A percentile compares a stretch with the other conserved stretches of the same genome.
phyloP scores from a whole-genome alignment of 2,797 vertebrate species.

The Malurus splendens region DNA sequence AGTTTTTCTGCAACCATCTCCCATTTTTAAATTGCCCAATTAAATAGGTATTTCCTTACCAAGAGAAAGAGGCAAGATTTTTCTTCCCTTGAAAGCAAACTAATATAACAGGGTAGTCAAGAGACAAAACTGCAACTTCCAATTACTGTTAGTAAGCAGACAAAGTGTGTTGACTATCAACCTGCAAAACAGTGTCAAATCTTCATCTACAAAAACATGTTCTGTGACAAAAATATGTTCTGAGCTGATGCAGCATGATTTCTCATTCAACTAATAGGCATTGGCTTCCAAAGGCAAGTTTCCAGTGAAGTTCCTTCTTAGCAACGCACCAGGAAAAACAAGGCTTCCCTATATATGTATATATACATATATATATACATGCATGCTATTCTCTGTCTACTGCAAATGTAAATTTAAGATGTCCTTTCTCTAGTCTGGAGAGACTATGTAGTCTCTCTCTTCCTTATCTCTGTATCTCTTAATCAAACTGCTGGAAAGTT shows the following conservation, averaged over 20 bases:
- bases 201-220: neutral
- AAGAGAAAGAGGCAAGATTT: neutral
- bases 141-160: neutral
- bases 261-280: neutral
- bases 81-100: neutral
- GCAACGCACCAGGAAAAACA: rapidly evolving
- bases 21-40: neutral
- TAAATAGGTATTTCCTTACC: neutral
- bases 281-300: neutral
- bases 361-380: too few species aligned
- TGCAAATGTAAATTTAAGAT: neutral
- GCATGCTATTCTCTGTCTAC: neutral
- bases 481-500: neutral
- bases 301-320: neutral
- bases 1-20: neutral
- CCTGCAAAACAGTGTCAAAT: neutral
- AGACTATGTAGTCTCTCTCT: neutral
- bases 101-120: neutral
- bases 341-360: neutral
- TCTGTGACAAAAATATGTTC: neutral
- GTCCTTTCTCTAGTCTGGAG: neutral
- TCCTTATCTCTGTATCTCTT: neutral
- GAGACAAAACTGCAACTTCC: neutral
- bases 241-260: neutral
- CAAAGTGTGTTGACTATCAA: neutral